Base-by-base conservation (phyloP, 2,888 invertebrate species). In the Rotaria macrura region DNA sequence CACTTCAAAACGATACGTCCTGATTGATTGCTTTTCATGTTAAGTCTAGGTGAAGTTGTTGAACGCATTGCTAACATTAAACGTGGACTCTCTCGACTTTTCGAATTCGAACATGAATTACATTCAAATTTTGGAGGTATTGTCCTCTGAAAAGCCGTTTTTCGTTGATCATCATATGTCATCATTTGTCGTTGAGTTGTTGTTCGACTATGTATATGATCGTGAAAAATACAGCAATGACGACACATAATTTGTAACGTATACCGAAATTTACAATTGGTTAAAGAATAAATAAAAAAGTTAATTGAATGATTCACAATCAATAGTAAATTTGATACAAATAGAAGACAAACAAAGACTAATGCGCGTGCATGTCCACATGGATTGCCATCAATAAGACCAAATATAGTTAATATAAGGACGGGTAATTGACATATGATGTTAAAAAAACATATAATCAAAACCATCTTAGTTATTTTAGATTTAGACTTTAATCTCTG, bases 201-300 rank as follows among this genome's bases (percentile, higher is more conserved):
- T 34, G 34, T 38, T 1, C 34, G 65, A 29, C 34, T 65, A 17
- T 34, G n/a, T 17, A 29, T 14, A 65, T 12, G 29, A 65, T 65
- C 65, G 20, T 38, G 29, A 34, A 17, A 29, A 65, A 29, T 17
- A 65, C 65, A 79, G 34, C 79, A 79, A 43, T 25, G 79, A 2
- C 79, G 79, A 43, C 43, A 79, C 79, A 79, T 79, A 14, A 79
- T 43, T 79, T 40, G 1, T n/a, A 79, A 43, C n/a, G 79, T 43
- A 79, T 79, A 79, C 25, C 79, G 79, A 43, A 79, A 79, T 79
- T 43, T 79, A 1, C 40, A 25, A 79, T 79, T 79, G 0, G 79
- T 79, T 43, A 79, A 40, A 25, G 79, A 79, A 43, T 79, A 79
- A 43, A 79, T 79, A 79, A 79, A 79, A 25, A 79, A 79, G n/a